A percentile compares a stretch with the other conserved stretches of the same genome.
Conservation (phyloP, 2,113 vertebrate genomes). For the Pachyramphus minor region DNA sequence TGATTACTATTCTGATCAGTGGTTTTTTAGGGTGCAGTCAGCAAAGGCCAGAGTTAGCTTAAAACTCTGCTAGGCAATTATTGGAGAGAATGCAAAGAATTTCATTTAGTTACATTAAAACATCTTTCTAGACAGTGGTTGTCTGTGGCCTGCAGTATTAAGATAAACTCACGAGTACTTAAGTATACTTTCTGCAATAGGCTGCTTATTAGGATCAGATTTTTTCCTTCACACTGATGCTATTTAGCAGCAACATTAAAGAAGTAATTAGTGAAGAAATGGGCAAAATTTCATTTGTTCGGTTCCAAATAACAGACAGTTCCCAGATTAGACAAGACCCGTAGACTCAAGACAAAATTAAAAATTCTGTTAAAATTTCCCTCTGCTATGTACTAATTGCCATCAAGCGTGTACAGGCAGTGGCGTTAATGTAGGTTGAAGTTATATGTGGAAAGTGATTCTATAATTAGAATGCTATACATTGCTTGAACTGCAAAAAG, state of each 20-base stretch:
- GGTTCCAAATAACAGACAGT: slow-evolving; percentile 49
- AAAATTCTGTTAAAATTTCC: slow-evolving; percentile 49
- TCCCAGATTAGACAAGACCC: slow-evolving; percentile 9
- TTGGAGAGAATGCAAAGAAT: slow-evolving; percentile 35
- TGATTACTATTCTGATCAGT: slow-evolving; percentile 16
- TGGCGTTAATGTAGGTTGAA: not conserved
- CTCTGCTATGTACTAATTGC: slow-evolving; percentile 19
- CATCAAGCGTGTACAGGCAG: not conserved
- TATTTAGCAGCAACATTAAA: not conserved
- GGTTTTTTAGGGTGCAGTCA: not conserved
- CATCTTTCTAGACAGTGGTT: slow-evolving; percentile 14
- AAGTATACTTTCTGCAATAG: slow-evolving; percentile 43
- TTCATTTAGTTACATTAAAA: slow-evolving; percentile 66
- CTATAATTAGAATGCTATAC: not conserved
- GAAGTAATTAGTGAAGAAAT: slow-evolving; percentile 63
- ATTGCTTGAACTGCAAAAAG: not conserved
- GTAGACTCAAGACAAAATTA: slow-evolving; percentile 62
- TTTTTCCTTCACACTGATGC: not conserved
- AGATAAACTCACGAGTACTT: slow-evolving; percentile 62
- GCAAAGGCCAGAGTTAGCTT: not conserved
- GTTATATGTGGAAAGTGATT: not conserved
- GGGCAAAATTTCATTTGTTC: slow-evolving; percentile 47
- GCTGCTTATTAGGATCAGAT: slow-evolving; percentile 36
- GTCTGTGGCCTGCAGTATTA: slow-evolving; percentile 46
- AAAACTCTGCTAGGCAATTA: slow-evolving; percentile 66